Evolutionary conservation across 2,113 vertebrate species (phyloP), one percentile per base, ranked within the genome.

Genomic region (Choloepus hoffmanni): DNA sequence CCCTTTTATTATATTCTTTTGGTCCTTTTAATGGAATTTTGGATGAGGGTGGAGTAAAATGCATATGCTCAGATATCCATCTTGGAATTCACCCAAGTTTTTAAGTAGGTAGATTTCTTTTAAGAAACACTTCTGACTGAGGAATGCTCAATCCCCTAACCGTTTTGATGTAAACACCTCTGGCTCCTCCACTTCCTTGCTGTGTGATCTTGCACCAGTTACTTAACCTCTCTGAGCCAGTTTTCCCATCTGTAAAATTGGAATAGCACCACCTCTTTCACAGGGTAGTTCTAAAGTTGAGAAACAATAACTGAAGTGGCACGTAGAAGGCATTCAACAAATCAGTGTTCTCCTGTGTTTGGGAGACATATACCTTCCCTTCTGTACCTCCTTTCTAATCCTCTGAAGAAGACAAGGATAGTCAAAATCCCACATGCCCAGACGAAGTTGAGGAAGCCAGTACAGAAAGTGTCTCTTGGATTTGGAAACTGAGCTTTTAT

Each of bases 191-290:
- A 79, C 16, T 85, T 62, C 26, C 76, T 53, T 5, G 23, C 48
- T 94, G 0, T 50, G 11, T 72, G 40, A 78, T 48, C 43, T 92
- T 85, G 63, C 78, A 36, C 45, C 8, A 72, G 60, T 60, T 36
- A 63, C 10, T 15, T 78, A 81, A 82, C 45, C 5, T 92, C 73
- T 78, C 72, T 48, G 33, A 63, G 45, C 87, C 67, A 36, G 48
- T 95, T 73, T 94, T 73, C 91, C 88, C 40, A 74, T 85, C 94
- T 77, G 13, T 88, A 53, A 68, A 91, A 85, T 94, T 67, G 85
- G 36, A 77, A 40, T 65, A 36, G 60, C 45, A 28, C 13, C 33
- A 18, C 28, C 45, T 90, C 86, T 90, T 68, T 60, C 58, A 40
- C 16, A 81, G 30, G 24, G 12, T 55, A 76, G 14, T 76, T 92